Percentiles rank a stretch among this genome's conserved stretches.
Evolutionary conservation across 1,140 invertebrate genomes (phyloP).

Genomic region (Aethina tumida): DNA sequence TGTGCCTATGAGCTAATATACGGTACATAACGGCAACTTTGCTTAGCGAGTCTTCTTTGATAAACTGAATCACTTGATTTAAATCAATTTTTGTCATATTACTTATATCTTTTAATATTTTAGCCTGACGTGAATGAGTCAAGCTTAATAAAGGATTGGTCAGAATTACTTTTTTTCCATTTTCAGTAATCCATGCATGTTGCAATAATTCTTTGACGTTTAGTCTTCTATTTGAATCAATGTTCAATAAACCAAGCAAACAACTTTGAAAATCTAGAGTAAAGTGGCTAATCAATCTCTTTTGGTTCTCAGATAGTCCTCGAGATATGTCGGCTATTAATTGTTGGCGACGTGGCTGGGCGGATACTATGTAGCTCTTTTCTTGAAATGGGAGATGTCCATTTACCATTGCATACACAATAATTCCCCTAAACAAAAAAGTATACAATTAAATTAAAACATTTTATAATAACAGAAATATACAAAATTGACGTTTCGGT

Average conservation of each 20-base stretch:
- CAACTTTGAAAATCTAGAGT: constrained; percentile 30
- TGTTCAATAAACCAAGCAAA: constrained; percentile 24
- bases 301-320: constrained; percentile 42
- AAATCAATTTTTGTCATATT: constrained; percentile 11
- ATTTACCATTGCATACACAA: constrained; percentile 56
- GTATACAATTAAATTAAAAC: not conserved
- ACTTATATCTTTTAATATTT: constrained; percentile 16
- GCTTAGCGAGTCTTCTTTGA: constrained; percentile 24
- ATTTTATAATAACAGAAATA: constrained; percentile 3
- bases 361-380: constrained; percentile 35
- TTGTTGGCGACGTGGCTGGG: constrained; percentile 45
- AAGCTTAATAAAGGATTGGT: constrained; percentile 25
- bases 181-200: constrained; percentile 34
- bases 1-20: constrained; percentile 22
- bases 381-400: constrained; percentile 55
- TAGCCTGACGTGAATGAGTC: constrained; percentile 14
- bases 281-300: constrained; percentile 35
- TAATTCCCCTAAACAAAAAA: constrained; percentile 47
- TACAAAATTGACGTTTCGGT: not conserved
- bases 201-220: constrained; percentile 24
- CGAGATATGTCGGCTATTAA: constrained; percentile 52
- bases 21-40: constrained; percentile 30
- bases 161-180: constrained; percentile 26
- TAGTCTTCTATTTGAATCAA: constrained; percentile 29
- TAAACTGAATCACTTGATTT: constrained; percentile 6